These are phyloP conservation scores for Trichopria drosophilae DNA, from an alignment of 2,888 invertebrate species.

Conservation along the genomic window DNA sequence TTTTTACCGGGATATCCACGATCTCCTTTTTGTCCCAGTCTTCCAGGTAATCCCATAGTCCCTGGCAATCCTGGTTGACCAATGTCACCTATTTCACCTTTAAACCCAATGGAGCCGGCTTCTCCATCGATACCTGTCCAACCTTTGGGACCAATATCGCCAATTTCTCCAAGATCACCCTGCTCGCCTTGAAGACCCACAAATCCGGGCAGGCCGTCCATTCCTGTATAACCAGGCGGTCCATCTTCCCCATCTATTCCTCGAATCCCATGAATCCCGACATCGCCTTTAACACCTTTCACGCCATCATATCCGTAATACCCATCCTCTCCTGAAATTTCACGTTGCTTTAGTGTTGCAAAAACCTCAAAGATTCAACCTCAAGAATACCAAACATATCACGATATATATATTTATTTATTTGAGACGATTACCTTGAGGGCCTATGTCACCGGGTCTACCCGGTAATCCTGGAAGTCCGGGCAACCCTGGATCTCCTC, in stretches of 20 bases:
- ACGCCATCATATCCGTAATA: conserved; percentile 49
- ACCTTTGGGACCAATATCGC: conserved; percentile 68
- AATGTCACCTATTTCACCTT: conserved; percentile 71
- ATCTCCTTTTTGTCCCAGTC: conserved; percentile 64
- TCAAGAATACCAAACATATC: too few species aligned
- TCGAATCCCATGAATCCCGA: conserved; percentile 52
- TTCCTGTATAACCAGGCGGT: conserved; percentile 55
- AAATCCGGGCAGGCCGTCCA: conserved; percentile 58
- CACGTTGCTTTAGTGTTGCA: too few species aligned
- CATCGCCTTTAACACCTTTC: conserved; percentile 55
- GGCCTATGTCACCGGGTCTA: conserved; percentile 48
- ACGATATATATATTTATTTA: too few species aligned
- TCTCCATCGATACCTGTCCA: conserved; percentile 43
- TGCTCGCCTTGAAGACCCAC: conserved; percentile 61
- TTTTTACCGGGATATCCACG: conserved; percentile 68
- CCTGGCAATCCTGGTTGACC: conserved; percentile 70
- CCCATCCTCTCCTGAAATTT: conserved; percentile 49
- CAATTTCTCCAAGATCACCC: conserved; percentile 66
- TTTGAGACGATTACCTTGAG: conserved; percentile 39
- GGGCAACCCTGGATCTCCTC: conserved; percentile 62
- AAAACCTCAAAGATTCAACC: too few species aligned
- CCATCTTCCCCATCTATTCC: conserved; percentile 58
- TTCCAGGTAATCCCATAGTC: conserved; percentile 63
- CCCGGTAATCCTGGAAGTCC: conserved; percentile 64
- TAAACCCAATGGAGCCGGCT: conserved; percentile 72